phyloP scores from a whole-genome alignment of 2,113 vertebrate species.

The Caracal caracal region DNA sequence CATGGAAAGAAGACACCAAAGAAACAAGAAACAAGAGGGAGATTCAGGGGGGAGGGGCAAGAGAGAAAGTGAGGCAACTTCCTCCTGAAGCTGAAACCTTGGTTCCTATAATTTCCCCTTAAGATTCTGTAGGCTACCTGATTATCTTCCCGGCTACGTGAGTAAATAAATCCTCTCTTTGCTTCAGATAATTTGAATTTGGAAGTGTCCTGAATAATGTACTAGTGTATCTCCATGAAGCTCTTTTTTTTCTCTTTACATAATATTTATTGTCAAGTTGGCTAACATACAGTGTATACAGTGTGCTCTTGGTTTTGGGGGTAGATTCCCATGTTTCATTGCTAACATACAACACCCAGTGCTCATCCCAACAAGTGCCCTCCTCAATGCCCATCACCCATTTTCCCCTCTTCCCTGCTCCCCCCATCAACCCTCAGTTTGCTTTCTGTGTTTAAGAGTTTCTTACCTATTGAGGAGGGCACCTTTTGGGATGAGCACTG shows the following conservation, averaged over 20 bases:
- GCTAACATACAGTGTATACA: no score
- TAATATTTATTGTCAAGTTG: no score
- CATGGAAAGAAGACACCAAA: not conserved
- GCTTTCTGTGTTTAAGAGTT: no score
- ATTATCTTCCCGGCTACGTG: not conserved
- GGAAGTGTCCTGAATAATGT: constrained; percentile 16
- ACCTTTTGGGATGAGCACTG: no score
- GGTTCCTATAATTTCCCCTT: not conserved
- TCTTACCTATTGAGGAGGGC: no score
- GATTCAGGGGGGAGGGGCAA: not conserved
- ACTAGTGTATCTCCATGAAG: not conserved
- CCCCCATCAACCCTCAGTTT: no score
- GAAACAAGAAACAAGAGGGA: not conserved
- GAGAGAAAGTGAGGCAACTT: not conserved
- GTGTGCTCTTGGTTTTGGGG: no score
- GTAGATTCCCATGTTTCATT: no score
- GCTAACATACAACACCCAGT: no score
- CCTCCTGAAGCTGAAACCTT: not conserved
- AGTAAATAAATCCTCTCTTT: not conserved
- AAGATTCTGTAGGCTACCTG: not conserved
- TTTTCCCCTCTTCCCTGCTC: no score
- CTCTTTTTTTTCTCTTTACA: not conserved
- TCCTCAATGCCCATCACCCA: no score
- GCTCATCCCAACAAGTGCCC: no score
- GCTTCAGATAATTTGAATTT: constrained; percentile 30